Percentiles rank a stretch among this genome's conserved stretches.
phyloP scores from a whole-genome alignment of 1,140 invertebrate genomes.

The Ceratina japonica region DNA sequence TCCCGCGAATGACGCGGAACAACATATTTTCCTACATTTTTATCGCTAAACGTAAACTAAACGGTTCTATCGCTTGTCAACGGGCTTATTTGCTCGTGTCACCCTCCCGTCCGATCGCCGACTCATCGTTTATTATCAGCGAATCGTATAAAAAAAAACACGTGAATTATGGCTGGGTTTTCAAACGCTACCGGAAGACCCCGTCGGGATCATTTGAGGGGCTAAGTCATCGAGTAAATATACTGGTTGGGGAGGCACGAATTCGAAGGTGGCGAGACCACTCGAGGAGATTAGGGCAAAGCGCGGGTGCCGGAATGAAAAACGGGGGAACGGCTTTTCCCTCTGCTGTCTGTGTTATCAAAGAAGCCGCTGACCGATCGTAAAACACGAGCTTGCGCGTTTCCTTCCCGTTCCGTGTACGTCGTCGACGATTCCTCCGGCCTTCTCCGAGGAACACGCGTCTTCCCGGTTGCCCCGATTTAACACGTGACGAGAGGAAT shows the following conservation, averaged over 20 bases:
- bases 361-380: slow-evolving; percentile 47
- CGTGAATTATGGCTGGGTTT: too few relatives aligned
- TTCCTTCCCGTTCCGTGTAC: slow-evolving; percentile 18
- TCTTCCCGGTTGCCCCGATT: background rate
- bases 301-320: background rate
- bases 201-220: background rate
- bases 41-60: background rate
- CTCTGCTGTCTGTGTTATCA: slow-evolving; percentile 23
- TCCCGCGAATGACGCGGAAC: background rate
- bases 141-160: background rate
- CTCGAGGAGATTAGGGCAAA: slow-evolving; percentile 18
- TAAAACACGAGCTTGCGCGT: slow-evolving; percentile 50
- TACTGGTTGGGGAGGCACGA: background rate
- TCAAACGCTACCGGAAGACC: background rate
- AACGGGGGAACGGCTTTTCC: slow-evolving; percentile 10
- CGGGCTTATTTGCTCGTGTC: too few relatives aligned
- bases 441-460: slow-evolving; percentile 2
- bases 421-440: slow-evolving; percentile 21
- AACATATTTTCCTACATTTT: background rate
- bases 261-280: slow-evolving; percentile 4
- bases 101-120: too few relatives aligned
- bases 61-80: background rate
- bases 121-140: background rate
- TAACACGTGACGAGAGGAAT: background rate
- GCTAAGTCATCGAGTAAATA: slow-evolving; percentile 27